These are phyloP conservation scores for Morus bassanus DNA, from an alignment of 2,797 vertebrate species.

Conservation along the genomic window DNA sequence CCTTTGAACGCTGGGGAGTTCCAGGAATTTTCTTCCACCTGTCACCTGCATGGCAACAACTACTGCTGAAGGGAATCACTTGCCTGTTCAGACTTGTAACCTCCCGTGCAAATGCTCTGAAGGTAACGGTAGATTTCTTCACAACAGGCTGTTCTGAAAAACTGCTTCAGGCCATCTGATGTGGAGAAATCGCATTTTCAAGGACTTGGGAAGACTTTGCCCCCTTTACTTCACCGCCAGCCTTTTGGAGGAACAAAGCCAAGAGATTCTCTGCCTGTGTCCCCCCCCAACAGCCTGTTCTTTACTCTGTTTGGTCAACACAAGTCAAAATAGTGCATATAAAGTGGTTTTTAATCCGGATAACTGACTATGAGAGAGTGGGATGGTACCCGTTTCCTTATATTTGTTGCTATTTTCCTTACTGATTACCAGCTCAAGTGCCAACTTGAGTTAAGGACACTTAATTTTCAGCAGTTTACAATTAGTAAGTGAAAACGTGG, in stretches of 20 bases:
- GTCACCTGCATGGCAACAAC: neutral
- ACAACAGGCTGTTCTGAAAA: slow-evolving; percentile 7
- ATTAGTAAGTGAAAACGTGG: neutral
- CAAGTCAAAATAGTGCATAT: neutral
- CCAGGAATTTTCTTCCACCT: neutral
- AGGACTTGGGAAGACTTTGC: slow-evolving; percentile 24
- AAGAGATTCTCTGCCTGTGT: neutral
- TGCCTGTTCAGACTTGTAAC: slow-evolving; percentile 26
- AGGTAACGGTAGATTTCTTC: neutral
- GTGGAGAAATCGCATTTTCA: slow-evolving; percentile 18
- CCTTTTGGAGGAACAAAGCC: neutral
- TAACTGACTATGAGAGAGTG: neutral
- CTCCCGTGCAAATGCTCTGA: neutral
- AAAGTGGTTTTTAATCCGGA: neutral
- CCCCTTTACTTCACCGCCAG: neutral
- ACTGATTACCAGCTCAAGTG: neutral
- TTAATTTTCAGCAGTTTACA: neutral
- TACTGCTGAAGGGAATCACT: neutral
- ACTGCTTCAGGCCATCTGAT: neutral
- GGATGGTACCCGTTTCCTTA: neutral
- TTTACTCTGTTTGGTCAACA: neutral
- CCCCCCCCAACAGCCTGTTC: neutral
- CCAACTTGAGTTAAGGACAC: neutral
- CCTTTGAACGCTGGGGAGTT: neutral
- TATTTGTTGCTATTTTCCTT: neutral